Base-by-base conservation (phyloP, 2,113 vertebrate genomes). In the Bos taurus region DNA sequence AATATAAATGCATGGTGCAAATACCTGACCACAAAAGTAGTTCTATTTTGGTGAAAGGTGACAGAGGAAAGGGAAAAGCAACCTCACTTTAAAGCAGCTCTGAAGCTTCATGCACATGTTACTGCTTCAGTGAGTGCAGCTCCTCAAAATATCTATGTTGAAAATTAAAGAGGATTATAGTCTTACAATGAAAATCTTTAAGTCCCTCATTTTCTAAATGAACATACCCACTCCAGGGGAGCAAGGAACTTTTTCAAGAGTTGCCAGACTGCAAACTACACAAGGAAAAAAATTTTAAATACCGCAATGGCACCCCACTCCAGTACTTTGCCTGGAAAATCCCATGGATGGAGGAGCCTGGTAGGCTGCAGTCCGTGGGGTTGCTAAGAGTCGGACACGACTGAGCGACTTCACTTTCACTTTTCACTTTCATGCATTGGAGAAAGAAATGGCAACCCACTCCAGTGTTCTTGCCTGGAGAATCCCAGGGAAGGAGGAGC, bases 121-220 rank as follows among this genome's bases (percentile, higher is more conserved):
- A 28, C 2, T 16, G 16, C n/a, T 62, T 85, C 48, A 57, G 14
- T 11, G 28, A 92, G 4, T 1, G 13, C 3, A 54, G 64, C 11
- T 46, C 56, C 30, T 88, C 48, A 56, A 94, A 88, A 88, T 9
- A 67, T 33, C 54, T 90, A 64, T 67, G 81, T 60, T 67, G 48
- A 56, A 95, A 97, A 88, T 64, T 83, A 80, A 88, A 84, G 48
- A 96, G 40, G 7, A 93, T 97, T 81, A 85, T 71, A 48, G 25
- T 88, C 46, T 67, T 43, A 50, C 11, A 62, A 26, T 25, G 33
- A 90, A 88, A 36, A 74, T 74, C 30, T 57, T 5, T 67, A 74
- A 60, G 33, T 30, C 5, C 33, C 50, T 89, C 23, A 30, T 52
- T 88, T 85, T 83, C 36, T 62, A 77, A 54, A 71, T 33, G 40